phyloP scores from a whole-genome alignment of 2,797 vertebrate genomes.

The Pseudomugil tenellus region DNA sequence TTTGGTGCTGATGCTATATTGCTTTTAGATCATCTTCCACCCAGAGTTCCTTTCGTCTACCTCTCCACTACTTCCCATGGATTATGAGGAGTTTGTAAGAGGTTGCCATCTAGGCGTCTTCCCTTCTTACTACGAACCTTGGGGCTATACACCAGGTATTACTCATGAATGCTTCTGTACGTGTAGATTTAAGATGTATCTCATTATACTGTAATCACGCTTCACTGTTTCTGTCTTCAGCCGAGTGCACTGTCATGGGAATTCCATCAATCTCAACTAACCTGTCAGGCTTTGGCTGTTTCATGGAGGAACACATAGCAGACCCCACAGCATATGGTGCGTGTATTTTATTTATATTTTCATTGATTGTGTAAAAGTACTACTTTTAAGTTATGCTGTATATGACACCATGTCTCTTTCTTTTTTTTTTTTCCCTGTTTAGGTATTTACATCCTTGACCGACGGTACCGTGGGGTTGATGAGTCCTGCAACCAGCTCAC shows the following conservation, averaged over 20 bases:
- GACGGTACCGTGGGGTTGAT: slow-evolving; percentile 88
- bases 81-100: slow-evolving; percentile 95
- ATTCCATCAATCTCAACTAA: slow-evolving; percentile 95
- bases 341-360: background rate
- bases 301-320: slow-evolving; percentile 97
- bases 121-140: slow-evolving; percentile 95
- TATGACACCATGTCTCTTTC: background rate
- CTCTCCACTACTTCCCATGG: slow-evolving; percentile 93
- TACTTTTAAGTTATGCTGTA: background rate
- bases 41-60: slow-evolving; percentile 96
- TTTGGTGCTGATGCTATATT: slow-evolving; percentile 7
- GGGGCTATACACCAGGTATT: slow-evolving; percentile 93
- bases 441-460: slow-evolving; percentile 96
- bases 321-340: slow-evolving; percentile 92
- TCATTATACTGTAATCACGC: background rate
- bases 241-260: slow-evolving; percentile 97
- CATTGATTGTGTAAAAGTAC: background rate
- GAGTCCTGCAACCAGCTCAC: slow-evolving; percentile 96
- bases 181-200: background rate
- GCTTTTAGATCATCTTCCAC: slow-evolving; percentile 91
- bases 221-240: slow-evolving; percentile 66
- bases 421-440: slow-evolving; percentile 9
- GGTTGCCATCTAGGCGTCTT: slow-evolving; percentile 95
- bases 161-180: background rate
- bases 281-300: slow-evolving; percentile 95